Evolutionary conservation across 2,113 vertebrate genomes (phyloP).

Genomic region (Triplophysa tibetana): DNA sequence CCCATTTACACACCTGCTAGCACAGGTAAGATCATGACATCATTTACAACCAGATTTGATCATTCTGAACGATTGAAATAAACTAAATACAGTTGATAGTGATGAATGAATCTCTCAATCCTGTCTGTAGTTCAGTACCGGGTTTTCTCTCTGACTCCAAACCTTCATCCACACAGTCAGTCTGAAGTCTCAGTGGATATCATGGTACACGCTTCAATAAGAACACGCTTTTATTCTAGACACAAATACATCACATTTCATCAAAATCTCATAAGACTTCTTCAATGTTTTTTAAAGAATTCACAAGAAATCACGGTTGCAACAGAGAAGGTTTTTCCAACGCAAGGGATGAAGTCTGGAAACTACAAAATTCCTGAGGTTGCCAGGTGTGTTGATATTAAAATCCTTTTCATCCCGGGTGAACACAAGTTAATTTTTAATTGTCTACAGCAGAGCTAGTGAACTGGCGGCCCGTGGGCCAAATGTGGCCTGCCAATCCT

Average conservation of each 20-base stretch:
- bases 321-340: conserved; percentile 27
- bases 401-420: too few relatives aligned
- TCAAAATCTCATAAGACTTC: background rate
- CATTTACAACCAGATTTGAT: too few relatives aligned
- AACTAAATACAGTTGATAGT: too few relatives aligned
- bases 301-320: conserved; percentile 42
- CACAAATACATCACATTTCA: background rate
- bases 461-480: too few relatives aligned
- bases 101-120: background rate
- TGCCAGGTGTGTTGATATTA: conserved; percentile 45
- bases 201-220: conserved; percentile 38
- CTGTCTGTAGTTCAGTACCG: conserved; percentile 43
- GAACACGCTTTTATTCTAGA: background rate
- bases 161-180: conserved; percentile 28
- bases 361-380: conserved; percentile 52
- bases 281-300: conserved; percentile 31
- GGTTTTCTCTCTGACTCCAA: conserved; percentile 47
- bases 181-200: conserved; percentile 46
- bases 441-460: too few relatives aligned
- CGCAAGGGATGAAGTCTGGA: conserved; percentile 39
- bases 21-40: conserved; percentile 27
- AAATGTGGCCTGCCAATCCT: too few relatives aligned
- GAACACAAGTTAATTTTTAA: too few relatives aligned
- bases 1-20: conserved; percentile 15
- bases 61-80: too few relatives aligned